Evolutionary conservation across 2,113 vertebrate genomes (phyloP), one percentile per base, ranked within the genome.

Genomic region (Artemisiospiza belli): DNA sequence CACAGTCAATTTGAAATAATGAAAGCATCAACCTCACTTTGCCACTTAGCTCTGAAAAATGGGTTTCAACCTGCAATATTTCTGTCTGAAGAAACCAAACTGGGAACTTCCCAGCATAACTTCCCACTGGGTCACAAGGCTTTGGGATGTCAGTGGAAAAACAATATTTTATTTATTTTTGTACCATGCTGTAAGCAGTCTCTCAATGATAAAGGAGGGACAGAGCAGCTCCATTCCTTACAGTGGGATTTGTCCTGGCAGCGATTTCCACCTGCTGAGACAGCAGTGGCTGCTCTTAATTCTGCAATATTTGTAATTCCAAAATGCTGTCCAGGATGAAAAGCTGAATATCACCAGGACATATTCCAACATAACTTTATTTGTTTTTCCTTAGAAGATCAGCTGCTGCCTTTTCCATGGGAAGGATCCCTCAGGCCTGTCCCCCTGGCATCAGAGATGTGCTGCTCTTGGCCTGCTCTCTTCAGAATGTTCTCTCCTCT

Each of bases 381-480:
- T 90, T 54, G 20, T 80, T 80, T 86, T 59, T 69, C 62, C 92
- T 51, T 75, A 97, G 97, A 83, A 79, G 46, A 63, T 79, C 67
- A 64, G 63, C 73, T 72, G 77, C 89, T 95, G 96, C 95, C 90
- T 97, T 91, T 90, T 69, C 51, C 43, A 23, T 39, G 28, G 77
- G 79, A 91, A 43, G 15, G 68, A 52, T 30, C 59, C 69, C 18
- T 16, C 5, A 54, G 89, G 86, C 79, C 62, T n/a, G 69, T 67
- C 41, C 49, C 72, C 27, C 94, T 54, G 55, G 69, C 43, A 85
- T 35, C 83, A 54, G 82, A 88, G 94, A 47, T 24, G 28, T 70
- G 28, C 88, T 52, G 74, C 70, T 83, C 31, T 1, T n/a, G 75
- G 70, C 73, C 96, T 37, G 27, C 59, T 44, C 76, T 79, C 82